Evolutionary conservation across 2,797 vertebrate species (phyloP), one percentile per base, ranked within the genome.

Genomic region (Premnoplex brunnescens): DNA sequence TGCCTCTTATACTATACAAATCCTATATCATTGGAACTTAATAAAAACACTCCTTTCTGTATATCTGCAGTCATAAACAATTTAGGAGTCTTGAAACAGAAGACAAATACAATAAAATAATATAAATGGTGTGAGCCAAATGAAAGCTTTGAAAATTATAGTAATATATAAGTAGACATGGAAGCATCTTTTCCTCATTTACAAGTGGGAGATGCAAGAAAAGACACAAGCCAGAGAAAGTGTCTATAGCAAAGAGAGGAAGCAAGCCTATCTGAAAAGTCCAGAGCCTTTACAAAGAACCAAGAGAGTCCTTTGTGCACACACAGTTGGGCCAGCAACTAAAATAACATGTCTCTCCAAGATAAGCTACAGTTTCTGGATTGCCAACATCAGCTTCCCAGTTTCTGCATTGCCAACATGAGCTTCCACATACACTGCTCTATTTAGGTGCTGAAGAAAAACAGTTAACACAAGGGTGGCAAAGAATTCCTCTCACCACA

Each of bases 61-160:
- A 21, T 37, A 81, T 78, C 39, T 95, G 41, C 26, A 69, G 22
- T 58, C 69, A 79, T 66, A 91, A 95, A 89, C 59, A 73, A 32
- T 59, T 58, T 58, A 32, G 14, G 18, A 88, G 37, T 75, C 27
- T 89, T 80, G 34, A 91, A 88, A 77, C 8, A 54, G 44, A 91
- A 68, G 30, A 77, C 23, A 93, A 86, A 51, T 55, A 69, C 21
- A 75, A 85, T 54, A 14, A 73, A 82, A 85, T 81, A 67, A 79
- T 34, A 82, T 7, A 41, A 88, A 72, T 22, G 2, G 3, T 55
- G 13, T 1, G 1, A 90, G 43, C 24, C 18, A 75, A 85, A 68
- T 16, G 4, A 44, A 91, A 81, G 4, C 4, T 73, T 46, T 67
- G 39, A 89, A 83, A 84, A 72, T 49, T 63, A 66, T 0, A 59